Evolutionary conservation across 2,888 invertebrate genomes (phyloP).

Genomic region (Pristionchus entomophagus): DNA sequence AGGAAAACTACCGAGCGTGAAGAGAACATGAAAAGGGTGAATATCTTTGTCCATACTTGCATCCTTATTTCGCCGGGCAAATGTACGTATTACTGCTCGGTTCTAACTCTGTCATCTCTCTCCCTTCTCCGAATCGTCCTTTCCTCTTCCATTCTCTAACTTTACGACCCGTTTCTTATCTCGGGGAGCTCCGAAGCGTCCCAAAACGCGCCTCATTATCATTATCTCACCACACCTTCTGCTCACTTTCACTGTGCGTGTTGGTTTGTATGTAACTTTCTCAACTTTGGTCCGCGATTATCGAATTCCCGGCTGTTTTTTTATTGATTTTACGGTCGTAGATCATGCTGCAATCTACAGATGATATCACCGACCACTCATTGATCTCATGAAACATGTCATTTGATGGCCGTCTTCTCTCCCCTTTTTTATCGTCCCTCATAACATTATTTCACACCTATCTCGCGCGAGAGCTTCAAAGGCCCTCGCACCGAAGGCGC

Average conservation of each 20-base stretch:
- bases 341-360: background rate
- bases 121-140: background rate
- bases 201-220: slow-evolving; percentile 37
- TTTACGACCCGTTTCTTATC: slow-evolving; percentile 21
- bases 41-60: too few species aligned
- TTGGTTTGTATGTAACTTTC: background rate
- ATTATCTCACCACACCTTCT: background rate
- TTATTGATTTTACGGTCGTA: background rate
- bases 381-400: background rate
- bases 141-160: slow-evolving; percentile 27
- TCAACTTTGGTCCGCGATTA: background rate
- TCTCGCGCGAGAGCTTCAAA: slow-evolving; percentile 19
- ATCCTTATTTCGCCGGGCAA: too few species aligned
- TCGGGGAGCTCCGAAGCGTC: background rate
- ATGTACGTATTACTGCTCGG: too few species aligned
- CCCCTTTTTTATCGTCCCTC: background rate
- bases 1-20: too few species aligned
- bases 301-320: background rate
- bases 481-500: slow-evolving; percentile 21
- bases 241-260: background rate
- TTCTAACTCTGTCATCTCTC: background rate
- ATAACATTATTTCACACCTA: slow-evolving; percentile 35
- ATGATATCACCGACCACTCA: background rate
- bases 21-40: too few species aligned
- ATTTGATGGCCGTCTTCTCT: background rate